Base-by-base conservation (phyloP, 1,140 invertebrate species). In the Aphidius ervi region DNA sequence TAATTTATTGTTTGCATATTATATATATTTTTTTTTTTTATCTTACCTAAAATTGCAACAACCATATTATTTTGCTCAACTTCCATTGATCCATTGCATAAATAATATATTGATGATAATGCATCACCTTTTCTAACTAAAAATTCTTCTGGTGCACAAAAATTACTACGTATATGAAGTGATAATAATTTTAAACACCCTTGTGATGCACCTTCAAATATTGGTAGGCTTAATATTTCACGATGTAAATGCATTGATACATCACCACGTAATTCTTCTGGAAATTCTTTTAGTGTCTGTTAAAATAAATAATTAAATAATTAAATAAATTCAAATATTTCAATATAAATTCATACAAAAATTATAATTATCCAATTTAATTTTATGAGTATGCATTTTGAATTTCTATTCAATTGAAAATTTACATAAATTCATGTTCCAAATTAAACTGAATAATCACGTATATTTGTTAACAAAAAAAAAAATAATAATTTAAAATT, bases 81-180 rank as follows among this genome's bases (percentile, higher is more conserved):
- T 81, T 99, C 97, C 89, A 99, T 98, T 5, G 95, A 98, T 5
- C 97, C 97, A 69, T 97, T 95, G 76, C 93, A 97, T 43, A 98
- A 87, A 75, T 97, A 97, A 81, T 98, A 97, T 66, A 99, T 92
- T 67, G 95, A 96, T 46, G 92, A 91, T 1, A 99, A 85, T 2
- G 97, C 95, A 74, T 99, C 97, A 23, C 97, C 96, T 80, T 93
- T 92, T 79, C 99, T 96, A 20, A 99, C 91, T 9, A 99, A 83
- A 74, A 92, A 98, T 78, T 99, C 97, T 43, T 96, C 97, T 4
- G 97, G 97, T 56, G 97, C 87, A 81, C 95, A 94, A 82, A 98
- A 91, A 82, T 98, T 90, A 78, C 88, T 91, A 65, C 91, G 85
- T 64, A 95, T 95, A 73, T 94, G 93, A 68, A 93, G 81, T 59